A percentile compares a stretch with the other conserved stretches of the same genome.
Conservation (phyloP, 1,140 invertebrate species). For the Heliconius nattereri region DNA sequence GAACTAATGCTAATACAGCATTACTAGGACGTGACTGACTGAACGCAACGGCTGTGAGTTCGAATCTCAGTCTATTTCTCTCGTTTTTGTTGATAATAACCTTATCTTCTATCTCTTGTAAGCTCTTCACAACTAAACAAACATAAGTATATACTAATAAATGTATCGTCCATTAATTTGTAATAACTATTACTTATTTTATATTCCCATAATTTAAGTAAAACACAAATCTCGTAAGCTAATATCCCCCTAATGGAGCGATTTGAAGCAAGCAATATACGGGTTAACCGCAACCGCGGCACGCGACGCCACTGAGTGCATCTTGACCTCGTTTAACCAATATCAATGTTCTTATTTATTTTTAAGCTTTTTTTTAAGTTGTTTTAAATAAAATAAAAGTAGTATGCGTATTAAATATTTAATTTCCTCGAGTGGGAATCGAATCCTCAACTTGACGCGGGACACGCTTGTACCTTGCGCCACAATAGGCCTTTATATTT, state of each 20-base stretch:
- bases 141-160: background rate
- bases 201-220: conserved; percentile 9
- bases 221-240: conserved; percentile 29
- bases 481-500: no score
- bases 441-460: no score
- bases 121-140: background rate
- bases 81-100: no score
- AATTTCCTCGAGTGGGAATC: background rate
- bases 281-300: conserved; percentile 56
- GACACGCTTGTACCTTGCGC: no score
- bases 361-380: background rate
- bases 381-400: no score
- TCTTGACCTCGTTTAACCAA: conserved; percentile 32
- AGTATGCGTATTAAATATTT: no score
- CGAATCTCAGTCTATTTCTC: no score
- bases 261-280: conserved; percentile 39
- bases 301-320: conserved; percentile 44
- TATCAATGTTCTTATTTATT: conserved; percentile 7
- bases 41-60: no score
- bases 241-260: conserved; percentile 34
- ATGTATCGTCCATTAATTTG: background rate
- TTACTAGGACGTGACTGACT: no score
- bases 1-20: no score
- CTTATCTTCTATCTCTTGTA: no score
- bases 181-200: background rate